A percentile compares a stretch with the other conserved stretches of the same genome.
These are phyloP conservation scores for Acanthaster planci DNA, from an alignment of 35 echinoderm and acorn worm species.

Conservation along the genomic window DNA sequence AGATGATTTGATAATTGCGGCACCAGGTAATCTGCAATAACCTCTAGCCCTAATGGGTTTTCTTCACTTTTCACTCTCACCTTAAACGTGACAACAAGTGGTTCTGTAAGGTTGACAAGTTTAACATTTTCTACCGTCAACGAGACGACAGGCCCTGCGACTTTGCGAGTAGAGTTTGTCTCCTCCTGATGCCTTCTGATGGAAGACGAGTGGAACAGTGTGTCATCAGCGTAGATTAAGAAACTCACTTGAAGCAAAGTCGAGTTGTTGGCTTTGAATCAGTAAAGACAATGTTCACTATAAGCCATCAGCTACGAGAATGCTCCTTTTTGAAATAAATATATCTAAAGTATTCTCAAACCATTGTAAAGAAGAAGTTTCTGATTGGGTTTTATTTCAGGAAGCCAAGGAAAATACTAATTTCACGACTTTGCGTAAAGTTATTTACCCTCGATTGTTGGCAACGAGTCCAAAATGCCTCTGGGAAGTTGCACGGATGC, in stretches of 20 bases:
- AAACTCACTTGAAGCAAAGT: conserved; percentile 16
- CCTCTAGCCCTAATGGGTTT: no score
- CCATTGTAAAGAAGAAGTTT: no score
- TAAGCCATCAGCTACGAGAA: no score
- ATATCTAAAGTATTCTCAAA: no score
- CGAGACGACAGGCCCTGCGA: background rate
- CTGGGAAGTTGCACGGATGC: conserved; percentile 16
- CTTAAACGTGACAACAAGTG: conserved; percentile 17
- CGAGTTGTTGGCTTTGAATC: background rate
- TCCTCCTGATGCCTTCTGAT: background rate
- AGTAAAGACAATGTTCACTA: no score
- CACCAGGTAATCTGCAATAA: no score
- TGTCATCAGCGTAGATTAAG: conserved; percentile 25
- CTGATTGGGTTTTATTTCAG: no score
- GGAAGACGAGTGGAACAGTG: background rate
- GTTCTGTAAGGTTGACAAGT: conserved; percentile 14
- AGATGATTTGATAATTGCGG: no score
- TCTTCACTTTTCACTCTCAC: no score
- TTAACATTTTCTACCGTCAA: conserved; percentile 1
- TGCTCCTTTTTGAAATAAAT: no score
- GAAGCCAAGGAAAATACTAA: no score
- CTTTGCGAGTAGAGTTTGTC: background rate
- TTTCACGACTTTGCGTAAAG: no score
- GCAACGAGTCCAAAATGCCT: background rate
- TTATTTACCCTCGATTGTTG: background rate